Evolutionary conservation across 2,113 vertebrate species (phyloP), one percentile per base, ranked within the genome.

Genomic region (Rhea americana): DNA sequence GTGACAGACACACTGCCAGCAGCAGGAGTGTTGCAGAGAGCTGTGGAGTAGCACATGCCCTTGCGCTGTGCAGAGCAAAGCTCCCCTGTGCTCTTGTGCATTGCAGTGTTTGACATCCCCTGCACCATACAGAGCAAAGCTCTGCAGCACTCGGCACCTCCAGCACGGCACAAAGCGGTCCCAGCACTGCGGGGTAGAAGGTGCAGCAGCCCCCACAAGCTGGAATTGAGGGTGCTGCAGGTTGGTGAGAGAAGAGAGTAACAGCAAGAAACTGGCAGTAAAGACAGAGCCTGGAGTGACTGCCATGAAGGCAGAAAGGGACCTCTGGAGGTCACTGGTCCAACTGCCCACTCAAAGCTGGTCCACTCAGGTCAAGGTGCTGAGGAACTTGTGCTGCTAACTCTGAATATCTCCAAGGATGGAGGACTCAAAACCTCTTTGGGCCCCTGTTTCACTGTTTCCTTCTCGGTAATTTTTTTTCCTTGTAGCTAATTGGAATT

Each of bases 141-240:
- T 2, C 35, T 21, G 70, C 39, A 17, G 3, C 35, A 3, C 7
- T 7, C 3, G 6, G n/a, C 66, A 4, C 41, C 50, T 77, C 73
- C 61, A 0, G 0, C 9, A 1, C 48, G 20, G 32, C 55, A 4
- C 0, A 0, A 3, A 26, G 58, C 11, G n/a, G 43, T 37, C 47
- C 5, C 30, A 15, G 61, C n/a, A 20, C 16, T 2, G 39, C 41
- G 82, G 61, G 41, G 28, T 39, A 19, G 37, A 45, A 37, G 32
- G 25, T 22, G 5, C 5, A 20, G 28, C 32, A 1, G 1, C 20
- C 21, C 39, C 55, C 65, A 1, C 2, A 3, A 12, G 26, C 32
- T 45, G 43, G 24, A 67, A 72, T 53, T 32, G 1, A 1, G 28
- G 22, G 18, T 39, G 39, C 72, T 65, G 47, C 48, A 37, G 28